Evolutionary conservation across 2,113 vertebrate genomes (phyloP), one percentile per base, ranked within the genome.

Genomic region (Melanerpes formicivorus): DNA sequence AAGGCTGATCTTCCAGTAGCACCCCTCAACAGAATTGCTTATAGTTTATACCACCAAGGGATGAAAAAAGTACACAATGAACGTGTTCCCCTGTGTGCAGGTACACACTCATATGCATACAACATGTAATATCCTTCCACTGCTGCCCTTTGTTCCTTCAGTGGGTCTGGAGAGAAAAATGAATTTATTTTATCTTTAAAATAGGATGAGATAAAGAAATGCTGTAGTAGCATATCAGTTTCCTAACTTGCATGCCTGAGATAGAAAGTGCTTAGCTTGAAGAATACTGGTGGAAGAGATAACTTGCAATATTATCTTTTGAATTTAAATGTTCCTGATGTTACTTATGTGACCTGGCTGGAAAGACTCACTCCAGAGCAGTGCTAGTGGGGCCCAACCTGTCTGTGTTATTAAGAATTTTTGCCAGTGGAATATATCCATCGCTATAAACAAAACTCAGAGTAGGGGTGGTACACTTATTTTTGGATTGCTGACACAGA

Each of bases 41-140:
- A 30, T 44, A 30, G 23, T 54, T 78, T 63, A n/a, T 48, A 10
- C 8, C 63, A 46, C 23, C 40, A 56, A 76, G n/a, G n/a, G 25
- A 70, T 75, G 23, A 26, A 27, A 84, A 67, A 55, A 46, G 4
- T 19, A 17, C 44, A 58, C 10, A 1, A 3, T 18, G 15, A 18
- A 5, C 0, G 0, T 34, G 13, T n/a, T 78, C 3, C 18, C 3
- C 16, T 29, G 7, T 32, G 32, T 66, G 46, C 29, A 23, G 2
- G 17, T 34, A 46, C 8, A 8, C 0, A 1, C 25, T 54, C 66
- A 23, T 23, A 71, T 5, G 12, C 25, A 63, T 25, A 25, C 17
- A 37, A 3, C 72, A 27, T 30, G 5, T 71, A 60, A 25, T 72
- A 65, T 29, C 59, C 26, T 64, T 72, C 30, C 42, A 72, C 67